Conservation (phyloP, 2,113 vertebrate species). For the Leucopsar rothschildi region DNA sequence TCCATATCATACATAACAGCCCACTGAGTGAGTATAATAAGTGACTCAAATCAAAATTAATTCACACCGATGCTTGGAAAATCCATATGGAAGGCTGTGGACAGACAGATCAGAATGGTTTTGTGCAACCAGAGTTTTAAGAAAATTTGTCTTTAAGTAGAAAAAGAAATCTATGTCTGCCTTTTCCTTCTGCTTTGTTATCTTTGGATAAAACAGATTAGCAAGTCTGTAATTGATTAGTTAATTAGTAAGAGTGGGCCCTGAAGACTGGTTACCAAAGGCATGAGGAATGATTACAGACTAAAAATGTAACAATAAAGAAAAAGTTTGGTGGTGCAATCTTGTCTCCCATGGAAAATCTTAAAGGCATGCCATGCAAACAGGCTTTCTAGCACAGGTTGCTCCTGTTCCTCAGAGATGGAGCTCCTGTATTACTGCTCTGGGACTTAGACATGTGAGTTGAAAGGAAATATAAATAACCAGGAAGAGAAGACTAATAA, state of each 20-base stretch:
- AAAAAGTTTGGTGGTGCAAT: not conserved
- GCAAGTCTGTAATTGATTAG: not conserved
- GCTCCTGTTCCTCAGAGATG: not conserved
- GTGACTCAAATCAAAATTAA: slow-evolving; percentile 13
- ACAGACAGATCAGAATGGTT: not conserved
- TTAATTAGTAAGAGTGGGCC: slow-evolving; percentile 10
- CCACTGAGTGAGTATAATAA: not conserved
- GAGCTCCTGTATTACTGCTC: not conserved
- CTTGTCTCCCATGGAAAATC: not conserved
- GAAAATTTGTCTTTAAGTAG: not conserved
- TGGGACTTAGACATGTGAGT: not conserved
- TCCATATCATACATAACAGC: not conserved
- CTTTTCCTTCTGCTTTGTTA: not conserved
- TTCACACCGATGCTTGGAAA: not conserved
- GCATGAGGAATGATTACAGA: not conserved
- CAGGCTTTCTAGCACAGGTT: not conserved
- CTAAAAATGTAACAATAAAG: not conserved
- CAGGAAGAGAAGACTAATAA: slow-evolving; percentile 23
- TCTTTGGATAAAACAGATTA: slow-evolving; percentile 13
- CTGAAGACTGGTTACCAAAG: not conserved
- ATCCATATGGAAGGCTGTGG: not conserved
- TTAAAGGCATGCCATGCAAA: not conserved
- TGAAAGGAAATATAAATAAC: slow-evolving; percentile 31
- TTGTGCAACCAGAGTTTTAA: not conserved
- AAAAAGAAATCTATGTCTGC: not conserved